Conservation (phyloP, 2,888 invertebrate genomes). For the Drosophila meridionalis region DNA sequence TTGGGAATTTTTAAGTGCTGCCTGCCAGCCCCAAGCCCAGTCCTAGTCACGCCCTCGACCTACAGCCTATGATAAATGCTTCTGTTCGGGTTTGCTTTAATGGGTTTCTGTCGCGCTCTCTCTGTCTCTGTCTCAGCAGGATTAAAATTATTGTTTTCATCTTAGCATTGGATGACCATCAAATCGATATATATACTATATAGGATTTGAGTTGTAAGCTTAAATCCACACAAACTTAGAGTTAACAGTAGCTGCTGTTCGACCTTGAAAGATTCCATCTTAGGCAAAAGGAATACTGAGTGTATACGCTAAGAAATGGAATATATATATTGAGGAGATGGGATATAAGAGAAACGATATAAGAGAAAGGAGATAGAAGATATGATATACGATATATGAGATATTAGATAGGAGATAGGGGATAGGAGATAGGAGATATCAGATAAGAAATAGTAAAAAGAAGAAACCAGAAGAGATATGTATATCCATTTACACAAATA, state of each 20-base stretch:
- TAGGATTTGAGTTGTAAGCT: background rate
- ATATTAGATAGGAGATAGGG: background rate
- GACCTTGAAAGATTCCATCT: background rate
- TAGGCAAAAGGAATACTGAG: background rate
- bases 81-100: slow-evolving; percentile 6
- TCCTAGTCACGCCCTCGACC: background rate
- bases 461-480: too few relatives aligned
- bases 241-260: background rate
- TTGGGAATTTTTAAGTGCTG: slow-evolving; percentile 71
- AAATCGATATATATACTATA: background rate
- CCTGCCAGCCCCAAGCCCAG: background rate
- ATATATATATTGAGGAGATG: background rate
- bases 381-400: too few relatives aligned
- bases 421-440: background rate
- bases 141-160: slow-evolving; percentile 16
- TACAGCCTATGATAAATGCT: slow-evolving; percentile 15
- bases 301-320: background rate
- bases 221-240: background rate
- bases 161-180: slow-evolving; percentile 6
- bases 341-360: background rate
- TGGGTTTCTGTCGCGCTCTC: background rate
- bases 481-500: too few relatives aligned
- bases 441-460: background rate
- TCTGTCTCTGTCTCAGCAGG: background rate
- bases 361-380: background rate